phyloP scores from a whole-genome alignment of 2,113 vertebrate species.

The Syngnathus typhle region DNA sequence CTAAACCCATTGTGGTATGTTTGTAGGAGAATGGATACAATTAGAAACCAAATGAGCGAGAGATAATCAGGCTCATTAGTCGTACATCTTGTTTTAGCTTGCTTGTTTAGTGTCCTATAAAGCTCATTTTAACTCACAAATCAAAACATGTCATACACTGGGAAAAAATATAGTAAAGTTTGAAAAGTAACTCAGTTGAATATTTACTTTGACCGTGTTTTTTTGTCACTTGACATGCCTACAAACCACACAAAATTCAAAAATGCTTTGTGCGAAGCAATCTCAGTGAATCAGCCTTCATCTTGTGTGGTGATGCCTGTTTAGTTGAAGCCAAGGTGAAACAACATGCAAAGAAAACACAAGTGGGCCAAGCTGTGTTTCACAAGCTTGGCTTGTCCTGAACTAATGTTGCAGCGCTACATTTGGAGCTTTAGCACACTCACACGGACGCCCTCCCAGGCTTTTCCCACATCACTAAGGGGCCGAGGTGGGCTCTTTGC shows the following conservation, averaged over 20 bases:
- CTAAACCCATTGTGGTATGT: conserved; percentile 4
- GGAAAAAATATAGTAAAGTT: background rate
- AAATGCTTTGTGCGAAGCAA: conserved; percentile 13
- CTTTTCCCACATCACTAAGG: conserved; percentile 71
- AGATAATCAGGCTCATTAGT: conserved; percentile 16
- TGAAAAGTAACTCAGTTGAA: too few species aligned
- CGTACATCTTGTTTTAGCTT: too few species aligned
- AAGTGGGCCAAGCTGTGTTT: conserved; percentile 30
- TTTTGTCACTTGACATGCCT: background rate
- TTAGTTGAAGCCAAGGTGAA: conserved; percentile 48
- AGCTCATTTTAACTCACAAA: too few species aligned
- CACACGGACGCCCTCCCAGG: conserved; percentile 61
- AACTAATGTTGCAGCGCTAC: conserved; percentile 25
- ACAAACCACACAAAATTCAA: conserved; percentile 14
- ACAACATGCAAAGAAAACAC: conserved; percentile 49
- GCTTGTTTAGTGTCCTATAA: too few species aligned
- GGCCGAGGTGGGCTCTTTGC: conserved; percentile 54
- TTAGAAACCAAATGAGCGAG: background rate
- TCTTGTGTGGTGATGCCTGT: conserved; percentile 55
- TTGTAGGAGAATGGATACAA: background rate
- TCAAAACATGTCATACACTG: too few species aligned
- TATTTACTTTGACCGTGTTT: background rate
- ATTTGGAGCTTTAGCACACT: conserved; percentile 43
- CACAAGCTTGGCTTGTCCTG: conserved; percentile 26
- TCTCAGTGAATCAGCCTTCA: conserved; percentile 30